Conservation (phyloP, 2,888 invertebrate species). For the Therioaphis trifolii region DNA sequence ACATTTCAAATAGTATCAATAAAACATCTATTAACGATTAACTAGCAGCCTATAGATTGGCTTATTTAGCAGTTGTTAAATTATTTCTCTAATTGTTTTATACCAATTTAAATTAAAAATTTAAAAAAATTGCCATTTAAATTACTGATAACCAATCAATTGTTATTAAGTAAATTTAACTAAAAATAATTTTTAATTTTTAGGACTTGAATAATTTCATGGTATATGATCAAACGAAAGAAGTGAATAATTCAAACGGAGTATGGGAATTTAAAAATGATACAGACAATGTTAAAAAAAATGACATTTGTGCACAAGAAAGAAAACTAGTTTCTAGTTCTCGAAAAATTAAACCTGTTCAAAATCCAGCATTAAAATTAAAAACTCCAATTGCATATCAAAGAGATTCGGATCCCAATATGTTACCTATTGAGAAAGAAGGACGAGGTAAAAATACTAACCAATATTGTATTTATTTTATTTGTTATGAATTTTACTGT, state of each 20-base stretch:
- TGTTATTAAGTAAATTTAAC: too few relatives aligned
- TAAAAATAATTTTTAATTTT: not conserved
- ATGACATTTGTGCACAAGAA: slow-evolving; percentile 5
- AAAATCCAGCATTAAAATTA: slow-evolving; percentile 79
- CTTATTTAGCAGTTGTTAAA: too few relatives aligned
- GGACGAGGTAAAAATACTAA: slow-evolving; percentile 80
- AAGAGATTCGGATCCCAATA: slow-evolving; percentile 83
- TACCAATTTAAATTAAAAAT: not conserved
- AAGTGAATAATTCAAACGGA: slow-evolving; percentile 39
- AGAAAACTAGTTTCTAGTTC: slow-evolving; percentile 66
- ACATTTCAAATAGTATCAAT: too few relatives aligned
- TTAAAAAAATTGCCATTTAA: not conserved
- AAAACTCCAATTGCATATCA: slow-evolving; percentile 84
- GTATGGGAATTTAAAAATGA: slow-evolving; percentile 31
- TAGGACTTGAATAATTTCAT: slow-evolving; percentile 54
- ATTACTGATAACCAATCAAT: not conserved
- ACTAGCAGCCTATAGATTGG: too few relatives aligned
- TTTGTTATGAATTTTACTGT: not conserved
- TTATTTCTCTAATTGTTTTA: too few relatives aligned
- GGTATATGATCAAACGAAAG: slow-evolving; percentile 32
- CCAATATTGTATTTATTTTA: not conserved
- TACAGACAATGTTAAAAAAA: slow-evolving; percentile 5
- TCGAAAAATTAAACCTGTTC: slow-evolving; percentile 79
- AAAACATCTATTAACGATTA: too few relatives aligned
- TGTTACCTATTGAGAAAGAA: slow-evolving; percentile 88